phyloP scores from a whole-genome alignment of 2,797 vertebrate genomes.

The Takifugu ocellatus region DNA sequence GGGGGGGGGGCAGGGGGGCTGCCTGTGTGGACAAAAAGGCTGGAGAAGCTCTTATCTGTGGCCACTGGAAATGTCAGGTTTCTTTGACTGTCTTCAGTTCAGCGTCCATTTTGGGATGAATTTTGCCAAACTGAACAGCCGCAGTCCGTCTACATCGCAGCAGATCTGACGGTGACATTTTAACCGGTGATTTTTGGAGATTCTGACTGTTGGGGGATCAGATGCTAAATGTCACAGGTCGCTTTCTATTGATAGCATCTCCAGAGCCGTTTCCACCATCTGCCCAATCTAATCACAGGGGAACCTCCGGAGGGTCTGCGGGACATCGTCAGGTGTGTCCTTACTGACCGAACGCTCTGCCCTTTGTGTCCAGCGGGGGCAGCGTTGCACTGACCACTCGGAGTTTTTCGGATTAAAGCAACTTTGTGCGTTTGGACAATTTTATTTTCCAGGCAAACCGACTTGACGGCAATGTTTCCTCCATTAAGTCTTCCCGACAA shows the following conservation, averaged over 20 bases:
- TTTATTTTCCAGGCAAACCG: no score
- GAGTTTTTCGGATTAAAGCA: no score
- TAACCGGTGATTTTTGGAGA: neutral
- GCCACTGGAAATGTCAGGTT: constrained; percentile 47
- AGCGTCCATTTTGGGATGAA: constrained; percentile 34
- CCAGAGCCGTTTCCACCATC: neutral
- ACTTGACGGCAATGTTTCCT: no score
- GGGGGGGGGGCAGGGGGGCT: constrained; percentile 32
- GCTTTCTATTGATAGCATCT: neutral
- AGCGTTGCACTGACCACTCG: no score
- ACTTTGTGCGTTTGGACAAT: no score
- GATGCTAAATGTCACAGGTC: constrained; percentile 5
- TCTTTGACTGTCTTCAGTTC: constrained; percentile 32
- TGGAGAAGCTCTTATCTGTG: constrained; percentile 37
- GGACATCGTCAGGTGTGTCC: no score
- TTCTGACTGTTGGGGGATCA: neutral
- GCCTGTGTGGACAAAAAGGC: constrained; percentile 23
- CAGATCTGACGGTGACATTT: neutral
- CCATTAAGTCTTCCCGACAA: no score
- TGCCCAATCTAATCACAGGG: neutral
- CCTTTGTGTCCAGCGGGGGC: no score
- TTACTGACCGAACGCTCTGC: no score
- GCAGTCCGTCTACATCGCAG: neutral
- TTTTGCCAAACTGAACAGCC: neutral
- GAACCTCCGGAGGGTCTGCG: no score